These are phyloP conservation scores for Epinotia demarniana DNA, from an alignment of 2,888 invertebrate species.

Conservation along the genomic window DNA sequence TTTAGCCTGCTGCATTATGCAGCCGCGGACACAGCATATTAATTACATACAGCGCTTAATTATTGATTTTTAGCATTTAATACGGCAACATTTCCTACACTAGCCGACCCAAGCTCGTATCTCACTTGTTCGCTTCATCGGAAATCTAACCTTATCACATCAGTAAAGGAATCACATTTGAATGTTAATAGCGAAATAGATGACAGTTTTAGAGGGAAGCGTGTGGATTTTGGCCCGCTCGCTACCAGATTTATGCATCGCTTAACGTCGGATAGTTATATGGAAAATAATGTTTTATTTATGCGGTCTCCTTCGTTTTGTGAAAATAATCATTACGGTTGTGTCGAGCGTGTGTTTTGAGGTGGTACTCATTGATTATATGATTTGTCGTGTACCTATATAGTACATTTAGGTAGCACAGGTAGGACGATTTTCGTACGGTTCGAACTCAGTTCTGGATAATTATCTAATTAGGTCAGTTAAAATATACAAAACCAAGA, in stretches of 20 bases:
- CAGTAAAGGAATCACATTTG: neutral
- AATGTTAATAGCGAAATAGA: no score
- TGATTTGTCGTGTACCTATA: neutral
- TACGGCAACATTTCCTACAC: conserved; percentile 58
- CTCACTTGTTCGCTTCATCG: no score
- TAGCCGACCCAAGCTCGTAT: conserved; percentile 2
- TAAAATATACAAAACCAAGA: neutral
- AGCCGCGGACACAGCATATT: conserved; percentile 69
- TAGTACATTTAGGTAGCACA: neutral
- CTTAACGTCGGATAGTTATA: conserved; percentile 46
- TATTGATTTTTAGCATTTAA: conserved; percentile 83
- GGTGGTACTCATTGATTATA: neutral
- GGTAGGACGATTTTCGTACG: neutral
- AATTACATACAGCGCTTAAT: conserved; percentile 82
- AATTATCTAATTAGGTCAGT: neutral
- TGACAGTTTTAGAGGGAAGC: neutral
- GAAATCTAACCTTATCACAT: neutral
- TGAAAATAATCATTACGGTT: conserved; percentile 26
- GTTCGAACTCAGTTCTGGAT: neutral
- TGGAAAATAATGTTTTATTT: conserved; percentile 42
- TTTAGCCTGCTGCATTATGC: conserved; percentile 61
- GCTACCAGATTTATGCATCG: conserved; percentile 56
- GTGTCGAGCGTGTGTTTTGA: neutral
- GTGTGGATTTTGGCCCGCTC: conserved; percentile 55
- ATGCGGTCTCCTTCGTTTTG: conserved; percentile 23